phyloP scores from a whole-genome alignment of 2,113 vertebrate genomes.

The Chaenocephalus aceratus region DNA sequence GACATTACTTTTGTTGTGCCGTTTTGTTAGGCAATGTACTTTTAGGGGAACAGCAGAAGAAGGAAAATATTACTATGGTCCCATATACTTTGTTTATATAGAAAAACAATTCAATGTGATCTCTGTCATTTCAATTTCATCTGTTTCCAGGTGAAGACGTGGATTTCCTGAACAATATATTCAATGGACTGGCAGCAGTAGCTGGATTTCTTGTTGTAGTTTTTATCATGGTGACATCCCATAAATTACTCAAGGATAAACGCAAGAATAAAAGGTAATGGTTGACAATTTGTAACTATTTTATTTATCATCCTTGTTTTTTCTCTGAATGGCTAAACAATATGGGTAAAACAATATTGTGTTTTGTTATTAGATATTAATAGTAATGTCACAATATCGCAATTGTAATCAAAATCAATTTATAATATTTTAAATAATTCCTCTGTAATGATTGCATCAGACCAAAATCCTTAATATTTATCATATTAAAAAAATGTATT shows the following conservation, averaged over 20 bases:
- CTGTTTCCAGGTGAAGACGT: background rate
- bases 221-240: conserved; percentile 13
- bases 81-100: background rate
- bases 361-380: background rate
- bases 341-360: background rate
- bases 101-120: background rate
- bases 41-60: background rate
- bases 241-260: conserved; percentile 24
- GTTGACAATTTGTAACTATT: rapidly evolving
- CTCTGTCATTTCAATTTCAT: no score
- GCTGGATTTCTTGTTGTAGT: conserved; percentile 71
- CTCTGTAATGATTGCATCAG: background rate
- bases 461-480: background rate
- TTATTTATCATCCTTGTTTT: background rate
- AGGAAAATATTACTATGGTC: background rate
- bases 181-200: conserved; percentile 69
- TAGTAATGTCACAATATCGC: background rate
- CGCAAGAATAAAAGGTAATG: conserved; percentile 52
- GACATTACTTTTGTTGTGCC: background rate
- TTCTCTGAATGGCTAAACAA: background rate
- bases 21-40: background rate
- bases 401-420: background rate
- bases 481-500: no score
- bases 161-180: background rate
- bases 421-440: background rate